phyloP scores from a whole-genome alignment of 1,140 invertebrate genomes.

The Trachelipus rathkii region DNA sequence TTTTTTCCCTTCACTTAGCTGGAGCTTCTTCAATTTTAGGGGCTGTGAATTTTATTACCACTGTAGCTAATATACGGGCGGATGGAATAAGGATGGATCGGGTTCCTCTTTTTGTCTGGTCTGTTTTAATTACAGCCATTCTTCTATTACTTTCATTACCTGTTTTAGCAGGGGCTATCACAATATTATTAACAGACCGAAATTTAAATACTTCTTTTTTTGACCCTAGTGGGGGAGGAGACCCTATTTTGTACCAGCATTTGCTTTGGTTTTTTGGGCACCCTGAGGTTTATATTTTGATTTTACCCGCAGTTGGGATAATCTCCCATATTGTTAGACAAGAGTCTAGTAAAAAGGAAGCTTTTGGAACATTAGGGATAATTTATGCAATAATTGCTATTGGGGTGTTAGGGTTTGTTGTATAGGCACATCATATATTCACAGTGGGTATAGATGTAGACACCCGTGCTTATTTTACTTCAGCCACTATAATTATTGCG shows the following conservation, averaged over 20 bases:
- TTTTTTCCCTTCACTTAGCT: slow-evolving; percentile 50
- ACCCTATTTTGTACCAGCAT: slow-evolving; percentile 64
- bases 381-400: slow-evolving; percentile 47
- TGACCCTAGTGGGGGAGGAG: slow-evolving; percentile 53
- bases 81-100: no score
- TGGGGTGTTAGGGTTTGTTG: slow-evolving; percentile 62
- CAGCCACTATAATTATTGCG: slow-evolving; percentile 66
- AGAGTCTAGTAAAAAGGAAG: slow-evolving; percentile 57
- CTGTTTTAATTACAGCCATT: no score
- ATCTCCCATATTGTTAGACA: slow-evolving; percentile 62
- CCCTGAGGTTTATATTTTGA: slow-evolving; percentile 70
- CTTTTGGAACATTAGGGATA: slow-evolving; percentile 60
- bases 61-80: slow-evolving; percentile 51
- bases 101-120: no score
- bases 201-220: slow-evolving; percentile 57
- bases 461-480: slow-evolving; percentile 68
- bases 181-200: slow-evolving; percentile 56
- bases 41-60: slow-evolving; percentile 51
- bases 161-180: no score
- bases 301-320: slow-evolving; percentile 60
- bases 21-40: slow-evolving; percentile 50
- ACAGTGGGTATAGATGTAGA: slow-evolving; percentile 69
- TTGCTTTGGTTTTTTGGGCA: slow-evolving; percentile 77
- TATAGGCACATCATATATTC: slow-evolving; percentile 68
- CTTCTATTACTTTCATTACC: no score